A percentile compares a stretch with the other conserved stretches of the same genome.
These are phyloP conservation scores for Podilymbus podiceps DNA, from an alignment of 2,113 vertebrate species.

Conservation along the genomic window DNA sequence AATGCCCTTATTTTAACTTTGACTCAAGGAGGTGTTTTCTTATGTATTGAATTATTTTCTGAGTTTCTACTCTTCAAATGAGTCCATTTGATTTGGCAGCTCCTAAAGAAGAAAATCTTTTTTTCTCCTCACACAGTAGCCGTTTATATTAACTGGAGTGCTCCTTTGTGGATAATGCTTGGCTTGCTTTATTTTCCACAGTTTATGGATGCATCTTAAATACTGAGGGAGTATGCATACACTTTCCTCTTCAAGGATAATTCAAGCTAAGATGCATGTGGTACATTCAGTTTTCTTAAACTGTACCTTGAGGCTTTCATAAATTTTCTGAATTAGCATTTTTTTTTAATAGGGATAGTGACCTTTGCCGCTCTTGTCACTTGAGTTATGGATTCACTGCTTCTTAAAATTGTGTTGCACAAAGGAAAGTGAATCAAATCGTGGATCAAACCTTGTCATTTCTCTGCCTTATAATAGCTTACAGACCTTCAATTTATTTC, in stretches of 20 bases:
- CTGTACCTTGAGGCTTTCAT: not conserved
- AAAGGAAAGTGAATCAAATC: not conserved
- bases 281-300: not conserved
- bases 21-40: not conserved
- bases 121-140: not conserved
- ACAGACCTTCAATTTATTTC: not conserved
- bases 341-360: not conserved
- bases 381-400: not conserved
- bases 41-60: not conserved
- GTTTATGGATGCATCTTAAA: not conserved
- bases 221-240: not conserved
- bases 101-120: not conserved
- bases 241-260: not conserved
- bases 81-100: not conserved
- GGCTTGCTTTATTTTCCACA: not conserved
- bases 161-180: not conserved
- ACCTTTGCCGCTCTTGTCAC: not conserved
- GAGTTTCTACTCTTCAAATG: not conserved
- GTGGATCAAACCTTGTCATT: not conserved
- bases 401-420: not conserved
- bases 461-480: not conserved
- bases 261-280: not conserved
- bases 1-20: not conserved
- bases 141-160: not conserved
- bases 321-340: not conserved